phyloP scores from a whole-genome alignment of 2,888 invertebrate genomes.

The Drosophila colorata region DNA sequence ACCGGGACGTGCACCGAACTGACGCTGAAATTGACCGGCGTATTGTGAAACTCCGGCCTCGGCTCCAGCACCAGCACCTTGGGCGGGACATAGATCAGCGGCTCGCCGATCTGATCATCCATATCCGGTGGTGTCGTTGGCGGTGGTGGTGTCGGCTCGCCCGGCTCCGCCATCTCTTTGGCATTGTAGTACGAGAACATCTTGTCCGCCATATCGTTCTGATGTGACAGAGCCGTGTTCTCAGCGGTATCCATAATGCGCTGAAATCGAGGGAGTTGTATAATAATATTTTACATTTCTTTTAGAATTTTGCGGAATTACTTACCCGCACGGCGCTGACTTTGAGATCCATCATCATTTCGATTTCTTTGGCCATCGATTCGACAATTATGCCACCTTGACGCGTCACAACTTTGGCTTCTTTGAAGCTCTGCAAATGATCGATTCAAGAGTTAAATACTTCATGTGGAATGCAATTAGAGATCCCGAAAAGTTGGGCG shows the following conservation, averaged over 20 bases:
- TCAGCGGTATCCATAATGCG: constrained; percentile 96
- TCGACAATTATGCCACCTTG: constrained; percentile 92
- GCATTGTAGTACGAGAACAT: constrained; percentile 90
- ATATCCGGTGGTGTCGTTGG: constrained; percentile 86
- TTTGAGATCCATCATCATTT: constrained; percentile 95
- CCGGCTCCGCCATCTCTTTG: constrained; percentile 89
- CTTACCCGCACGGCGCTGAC: constrained; percentile 93
- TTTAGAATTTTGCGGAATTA: constrained; percentile 13
- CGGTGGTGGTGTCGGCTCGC: constrained; percentile 86
- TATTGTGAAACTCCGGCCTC: constrained; percentile 92
- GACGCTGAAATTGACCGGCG: constrained; percentile 90
- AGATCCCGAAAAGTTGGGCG: background rate
- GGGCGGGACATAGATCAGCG: constrained; percentile 87
- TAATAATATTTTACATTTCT: background rate
- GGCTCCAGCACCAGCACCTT: constrained; percentile 88
- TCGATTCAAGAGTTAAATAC: too few relatives aligned
- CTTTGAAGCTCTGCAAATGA: constrained; percentile 90
- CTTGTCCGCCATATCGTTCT: constrained; percentile 86
- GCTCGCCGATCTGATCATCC: constrained; percentile 87
- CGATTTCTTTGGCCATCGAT: constrained; percentile 93
- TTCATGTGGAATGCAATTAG: background rate
- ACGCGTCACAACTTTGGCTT: constrained; percentile 90
- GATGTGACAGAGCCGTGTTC: constrained; percentile 90
- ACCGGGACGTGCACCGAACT: constrained; percentile 98
- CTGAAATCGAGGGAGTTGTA: constrained; percentile 83